Conservation (phyloP, 2,797 vertebrate genomes). For the Chiloscyllium punctatum region DNA sequence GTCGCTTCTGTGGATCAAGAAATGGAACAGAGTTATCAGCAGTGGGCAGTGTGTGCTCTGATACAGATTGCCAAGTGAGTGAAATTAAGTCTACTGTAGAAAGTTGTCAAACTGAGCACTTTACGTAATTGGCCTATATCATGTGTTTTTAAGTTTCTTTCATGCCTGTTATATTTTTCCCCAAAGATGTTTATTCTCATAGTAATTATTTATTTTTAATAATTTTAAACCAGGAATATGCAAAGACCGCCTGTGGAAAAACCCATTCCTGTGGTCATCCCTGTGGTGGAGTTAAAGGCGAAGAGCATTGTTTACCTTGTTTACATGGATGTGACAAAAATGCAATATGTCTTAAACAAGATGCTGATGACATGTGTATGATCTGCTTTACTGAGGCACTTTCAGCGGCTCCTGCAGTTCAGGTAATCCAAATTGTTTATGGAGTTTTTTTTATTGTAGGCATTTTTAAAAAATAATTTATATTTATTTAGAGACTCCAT, state of each 20-base stretch:
- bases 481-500: background rate
- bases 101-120: background rate
- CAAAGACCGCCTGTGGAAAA: conserved; percentile 91
- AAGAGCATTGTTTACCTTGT: conserved; percentile 87
- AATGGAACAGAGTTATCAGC: conserved; percentile 92
- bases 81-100: background rate
- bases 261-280: conserved; percentile 91
- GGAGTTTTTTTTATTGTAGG: background rate
- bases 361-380: conserved; percentile 99
- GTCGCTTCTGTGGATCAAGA: conserved; percentile 94
- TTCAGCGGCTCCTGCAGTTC: conserved; percentile 91
- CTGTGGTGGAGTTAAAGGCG: conserved; percentile 91
- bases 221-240: conserved; percentile 71
- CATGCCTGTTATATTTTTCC: background rate
- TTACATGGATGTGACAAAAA: conserved; percentile 91
- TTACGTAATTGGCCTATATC: background rate
- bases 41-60: conserved; percentile 93
- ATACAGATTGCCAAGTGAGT: conserved; percentile 88
- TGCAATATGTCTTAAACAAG: conserved; percentile 81
- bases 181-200: background rate
- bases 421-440: conserved; percentile 61
- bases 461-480: background rate
- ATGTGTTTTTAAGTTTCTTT: background rate
- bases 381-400: conserved; percentile 98
- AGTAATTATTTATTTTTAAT: background rate